Conservation (phyloP, 2,888 invertebrate genomes). For the Brassicogethes aeneus region DNA sequence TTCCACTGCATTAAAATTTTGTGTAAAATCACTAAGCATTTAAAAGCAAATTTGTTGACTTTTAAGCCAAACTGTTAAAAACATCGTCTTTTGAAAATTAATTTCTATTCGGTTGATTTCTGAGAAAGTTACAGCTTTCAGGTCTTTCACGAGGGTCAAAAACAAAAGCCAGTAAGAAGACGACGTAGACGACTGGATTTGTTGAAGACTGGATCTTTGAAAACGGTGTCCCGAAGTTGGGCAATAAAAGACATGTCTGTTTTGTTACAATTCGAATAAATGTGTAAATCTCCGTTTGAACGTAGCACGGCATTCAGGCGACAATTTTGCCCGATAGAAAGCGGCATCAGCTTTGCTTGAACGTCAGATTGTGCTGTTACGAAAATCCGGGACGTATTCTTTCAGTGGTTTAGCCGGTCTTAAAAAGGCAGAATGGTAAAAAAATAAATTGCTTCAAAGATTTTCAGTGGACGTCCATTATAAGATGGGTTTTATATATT, state of each 20-base stretch:
- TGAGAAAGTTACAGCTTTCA: neutral
- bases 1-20: too few species aligned
- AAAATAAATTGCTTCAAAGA: too few species aligned
- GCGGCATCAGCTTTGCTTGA: too few species aligned
- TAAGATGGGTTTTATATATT: too few species aligned
- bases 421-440: too few species aligned
- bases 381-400: too few species aligned
- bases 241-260: constrained; percentile 10
- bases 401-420: too few species aligned
- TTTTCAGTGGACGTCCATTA: too few species aligned
- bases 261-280: constrained; percentile 7
- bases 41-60: too few species aligned
- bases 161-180: neutral
- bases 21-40: too few species aligned
- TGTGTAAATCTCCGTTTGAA: constrained; percentile 8
- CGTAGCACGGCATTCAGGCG: constrained; percentile 3
- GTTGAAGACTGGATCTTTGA: neutral
- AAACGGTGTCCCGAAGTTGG: neutral
- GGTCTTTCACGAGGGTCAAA: neutral
- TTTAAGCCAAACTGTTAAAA: neutral
- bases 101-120: neutral
- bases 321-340: too few species aligned
- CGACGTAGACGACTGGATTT: neutral
- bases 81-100: neutral
- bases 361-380: too few species aligned